A percentile compares a stretch with the other conserved stretches of the same genome.
phyloP scores from a whole-genome alignment of 2,797 vertebrate species.

The Parambassis ranga region DNA sequence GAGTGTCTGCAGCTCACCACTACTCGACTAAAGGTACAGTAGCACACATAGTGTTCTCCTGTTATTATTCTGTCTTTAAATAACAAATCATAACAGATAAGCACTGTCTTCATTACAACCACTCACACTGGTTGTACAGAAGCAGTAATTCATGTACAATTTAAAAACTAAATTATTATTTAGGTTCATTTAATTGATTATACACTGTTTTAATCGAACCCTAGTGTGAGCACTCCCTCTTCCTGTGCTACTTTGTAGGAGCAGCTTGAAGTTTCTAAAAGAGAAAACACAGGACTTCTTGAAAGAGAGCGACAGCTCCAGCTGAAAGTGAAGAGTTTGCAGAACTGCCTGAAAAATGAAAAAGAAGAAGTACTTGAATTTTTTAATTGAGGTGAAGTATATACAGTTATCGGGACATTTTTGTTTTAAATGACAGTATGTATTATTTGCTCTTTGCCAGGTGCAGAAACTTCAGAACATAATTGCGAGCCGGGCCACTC shows the following conservation, averaged over 20 bases:
- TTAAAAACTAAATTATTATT: too few relatives aligned
- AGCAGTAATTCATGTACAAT: too few relatives aligned
- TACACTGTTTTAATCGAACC: too few relatives aligned
- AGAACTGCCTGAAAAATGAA: conserved; percentile 92
- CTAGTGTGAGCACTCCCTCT: too few relatives aligned
- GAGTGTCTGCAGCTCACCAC: conserved; percentile 87
- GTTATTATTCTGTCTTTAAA: background rate
- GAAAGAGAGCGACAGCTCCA: conserved; percentile 93
- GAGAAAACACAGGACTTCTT: conserved; percentile 88
- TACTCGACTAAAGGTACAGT: conserved; percentile 85
- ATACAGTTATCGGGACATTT: too few relatives aligned
- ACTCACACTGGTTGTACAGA: too few relatives aligned
- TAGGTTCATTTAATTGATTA: too few relatives aligned
- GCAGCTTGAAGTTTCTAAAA: conserved; percentile 88
- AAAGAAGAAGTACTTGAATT: conserved; percentile 93
- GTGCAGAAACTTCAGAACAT: conserved; percentile 94
- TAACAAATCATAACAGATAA: too few relatives aligned
- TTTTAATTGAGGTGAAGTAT: too few relatives aligned
- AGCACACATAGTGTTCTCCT: background rate
- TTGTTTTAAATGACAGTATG: too few relatives aligned
- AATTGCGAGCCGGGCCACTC: conserved; percentile 91
- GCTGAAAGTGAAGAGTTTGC: conserved; percentile 88
- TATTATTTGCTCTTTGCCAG: conserved; percentile 66
- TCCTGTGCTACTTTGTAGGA: conserved; percentile 81
- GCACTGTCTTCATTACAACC: too few relatives aligned